Evolutionary conservation across 2,888 invertebrate genomes (phyloP).

Genomic region (Cenopis cana): DNA sequence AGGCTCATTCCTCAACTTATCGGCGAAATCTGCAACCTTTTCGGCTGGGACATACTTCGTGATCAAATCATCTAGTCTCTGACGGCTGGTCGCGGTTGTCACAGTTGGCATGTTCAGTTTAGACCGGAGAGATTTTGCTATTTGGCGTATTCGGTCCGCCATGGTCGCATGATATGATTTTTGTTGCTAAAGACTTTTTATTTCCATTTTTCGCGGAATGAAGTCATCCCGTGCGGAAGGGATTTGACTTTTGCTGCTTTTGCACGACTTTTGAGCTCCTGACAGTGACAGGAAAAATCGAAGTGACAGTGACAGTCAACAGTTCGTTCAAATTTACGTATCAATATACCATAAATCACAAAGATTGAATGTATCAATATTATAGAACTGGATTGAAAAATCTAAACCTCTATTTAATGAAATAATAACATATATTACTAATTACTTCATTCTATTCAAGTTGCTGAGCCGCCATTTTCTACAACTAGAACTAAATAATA

Average conservation of each 20-base stretch:
- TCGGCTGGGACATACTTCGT: slow-evolving; percentile 70
- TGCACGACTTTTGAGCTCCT: slow-evolving; percentile 8
- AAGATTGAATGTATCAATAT: too few relatives aligned
- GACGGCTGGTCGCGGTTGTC: slow-evolving; percentile 59
- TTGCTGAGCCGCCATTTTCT: too few relatives aligned
- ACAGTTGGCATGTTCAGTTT: slow-evolving; percentile 64
- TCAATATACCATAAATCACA: too few relatives aligned
- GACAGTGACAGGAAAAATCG: slow-evolving; percentile 20
- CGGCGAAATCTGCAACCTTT: slow-evolving; percentile 71
- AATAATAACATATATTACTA: background rate
- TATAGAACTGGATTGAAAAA: background rate
- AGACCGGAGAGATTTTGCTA: slow-evolving; percentile 71
- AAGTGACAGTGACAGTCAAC: slow-evolving; percentile 2
- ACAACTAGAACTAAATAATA: too few relatives aligned
- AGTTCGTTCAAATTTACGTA: background rate
- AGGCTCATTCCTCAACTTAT: slow-evolving; percentile 70
- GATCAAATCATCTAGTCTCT: slow-evolving; percentile 73
- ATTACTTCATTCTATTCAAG: background rate
- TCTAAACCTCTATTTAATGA: background rate
- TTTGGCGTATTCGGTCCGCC: slow-evolving; percentile 74
- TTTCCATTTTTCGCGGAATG: slow-evolving; percentile 52
- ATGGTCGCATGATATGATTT: slow-evolving; percentile 69
- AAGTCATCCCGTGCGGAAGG: slow-evolving; percentile 49
- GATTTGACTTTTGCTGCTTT: too few relatives aligned
- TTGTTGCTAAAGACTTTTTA: slow-evolving; percentile 51